These are phyloP conservation scores for Chlorodrepanis virens DNA, from an alignment of 2,113 vertebrate species.

Conservation along the genomic window DNA sequence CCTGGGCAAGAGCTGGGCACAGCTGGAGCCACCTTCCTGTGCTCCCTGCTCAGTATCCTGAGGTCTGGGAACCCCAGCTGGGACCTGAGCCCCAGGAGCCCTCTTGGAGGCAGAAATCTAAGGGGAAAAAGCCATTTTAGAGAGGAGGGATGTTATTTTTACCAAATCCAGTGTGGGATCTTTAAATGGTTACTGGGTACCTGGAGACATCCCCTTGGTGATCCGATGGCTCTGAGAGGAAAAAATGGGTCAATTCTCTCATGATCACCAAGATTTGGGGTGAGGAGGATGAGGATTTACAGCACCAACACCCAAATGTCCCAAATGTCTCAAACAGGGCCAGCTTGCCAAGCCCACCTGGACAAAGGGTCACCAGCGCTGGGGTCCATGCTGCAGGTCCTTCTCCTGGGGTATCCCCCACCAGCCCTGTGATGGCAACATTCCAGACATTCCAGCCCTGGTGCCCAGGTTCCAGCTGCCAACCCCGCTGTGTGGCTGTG, in stretches of 20 bases:
- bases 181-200: neutral
- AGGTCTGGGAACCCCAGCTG: rapidly evolving
- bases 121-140: neutral
- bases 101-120: neutral
- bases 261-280: neutral
- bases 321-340: neutral
- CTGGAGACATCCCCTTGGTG: rapidly evolving
- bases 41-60: rapidly evolving
- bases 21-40: neutral
- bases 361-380: rapidly evolving
- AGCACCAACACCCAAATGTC: rapidly evolving
- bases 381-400: neutral
- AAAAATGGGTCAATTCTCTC: neutral
- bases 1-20: neutral
- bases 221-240: neutral
- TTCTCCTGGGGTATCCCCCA: neutral
- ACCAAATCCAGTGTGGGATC: neutral
- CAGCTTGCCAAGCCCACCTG: neutral
- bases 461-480: neutral
- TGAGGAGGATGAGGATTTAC: neutral
- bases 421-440: neutral
- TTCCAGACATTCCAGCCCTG: neutral
- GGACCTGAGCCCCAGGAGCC: neutral
- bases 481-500: rapidly evolving
- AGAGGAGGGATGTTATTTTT: neutral